Conservation (phyloP, 2,113 vertebrate genomes). For the Turdus rufiventris region DNA sequence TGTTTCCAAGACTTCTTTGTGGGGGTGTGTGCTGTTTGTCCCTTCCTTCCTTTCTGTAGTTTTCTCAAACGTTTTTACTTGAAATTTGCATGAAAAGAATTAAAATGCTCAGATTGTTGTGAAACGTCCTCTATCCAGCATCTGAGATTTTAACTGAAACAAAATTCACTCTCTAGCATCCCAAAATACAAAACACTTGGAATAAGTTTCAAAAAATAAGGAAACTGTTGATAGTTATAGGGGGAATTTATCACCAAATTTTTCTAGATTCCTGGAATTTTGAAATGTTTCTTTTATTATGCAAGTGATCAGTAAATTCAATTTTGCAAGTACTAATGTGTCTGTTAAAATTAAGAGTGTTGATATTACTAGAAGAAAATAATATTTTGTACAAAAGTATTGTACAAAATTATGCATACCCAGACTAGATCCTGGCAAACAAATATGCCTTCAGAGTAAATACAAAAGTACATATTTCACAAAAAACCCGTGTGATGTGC, state of each 20-base stretch:
- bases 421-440: not conserved
- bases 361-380: not conserved
- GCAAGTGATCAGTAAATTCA: not conserved
- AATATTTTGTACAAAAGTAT: not conserved
- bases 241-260: not conserved
- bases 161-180: accelerated
- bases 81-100: not conserved
- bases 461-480: not conserved
- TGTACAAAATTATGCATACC: not conserved
- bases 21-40: not conserved
- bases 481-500: accelerated
- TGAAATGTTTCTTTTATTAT: not conserved
- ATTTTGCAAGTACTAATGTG: accelerated
- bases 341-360: not conserved
- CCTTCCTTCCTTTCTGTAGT: not conserved
- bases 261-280: not conserved
- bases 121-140: not conserved
- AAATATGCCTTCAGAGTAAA: not conserved
- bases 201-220: not conserved
- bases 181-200: not conserved
- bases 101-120: not conserved
- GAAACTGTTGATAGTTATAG: not conserved
- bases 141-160: not conserved
- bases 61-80: not conserved
- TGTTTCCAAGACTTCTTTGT: not conserved